These are phyloP conservation scores for Hyposoter dolosus DNA, from an alignment of 2,888 invertebrate species.

Conservation along the genomic window DNA sequence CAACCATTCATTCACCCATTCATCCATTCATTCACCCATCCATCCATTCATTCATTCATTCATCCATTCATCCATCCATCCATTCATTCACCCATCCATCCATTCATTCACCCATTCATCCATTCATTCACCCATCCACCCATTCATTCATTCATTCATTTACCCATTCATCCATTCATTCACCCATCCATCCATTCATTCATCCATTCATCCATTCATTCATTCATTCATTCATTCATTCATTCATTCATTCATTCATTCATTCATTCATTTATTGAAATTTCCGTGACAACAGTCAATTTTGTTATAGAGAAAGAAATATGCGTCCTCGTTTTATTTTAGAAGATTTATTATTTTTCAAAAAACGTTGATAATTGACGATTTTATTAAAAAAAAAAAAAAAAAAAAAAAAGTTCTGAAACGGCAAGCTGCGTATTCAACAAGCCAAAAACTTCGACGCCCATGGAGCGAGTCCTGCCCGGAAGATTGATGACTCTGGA, in stretches of 20 bases:
- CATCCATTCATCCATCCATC: background rate
- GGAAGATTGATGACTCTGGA: conserved; percentile 51
- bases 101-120: background rate
- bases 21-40: background rate
- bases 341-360: background rate
- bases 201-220: background rate
- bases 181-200: background rate
- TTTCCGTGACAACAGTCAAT: too few species aligned
- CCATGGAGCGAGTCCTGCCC: conserved; percentile 47
- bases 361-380: too few species aligned
- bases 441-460: conserved; percentile 16
- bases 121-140: background rate
- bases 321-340: too few species aligned
- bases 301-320: too few species aligned
- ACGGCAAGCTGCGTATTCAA: conserved; percentile 30
- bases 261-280: background rate
- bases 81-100: too few species aligned
- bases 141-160: background rate
- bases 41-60: background rate
- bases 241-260: too few species aligned
- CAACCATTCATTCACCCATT: too few species aligned
- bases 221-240: background rate
- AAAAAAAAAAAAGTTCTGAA: conserved; percentile 20
- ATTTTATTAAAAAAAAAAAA: background rate
- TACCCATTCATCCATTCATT: background rate